These are phyloP conservation scores for Urocynchramus pylzowi DNA, from an alignment of 2,113 vertebrate genomes.

Conservation along the genomic window DNA sequence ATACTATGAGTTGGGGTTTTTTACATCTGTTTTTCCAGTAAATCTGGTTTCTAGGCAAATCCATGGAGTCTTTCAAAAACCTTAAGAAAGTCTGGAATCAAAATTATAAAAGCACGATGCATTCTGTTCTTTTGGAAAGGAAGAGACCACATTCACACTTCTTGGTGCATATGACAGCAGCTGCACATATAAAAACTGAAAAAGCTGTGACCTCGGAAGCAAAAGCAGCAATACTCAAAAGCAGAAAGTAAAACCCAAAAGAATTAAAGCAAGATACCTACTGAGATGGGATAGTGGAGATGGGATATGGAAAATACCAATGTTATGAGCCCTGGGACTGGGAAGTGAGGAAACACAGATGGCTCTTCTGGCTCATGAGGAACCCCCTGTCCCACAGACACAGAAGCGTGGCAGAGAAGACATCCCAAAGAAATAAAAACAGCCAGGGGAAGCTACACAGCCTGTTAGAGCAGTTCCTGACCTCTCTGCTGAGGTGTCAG, in stretches of 20 bases:
- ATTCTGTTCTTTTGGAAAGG: neutral
- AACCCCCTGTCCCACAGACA: slow-evolving; percentile 18
- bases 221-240: slow-evolving; percentile 36
- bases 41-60: neutral
- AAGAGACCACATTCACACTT: neutral
- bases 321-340: neutral
- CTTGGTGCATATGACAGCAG: neutral
- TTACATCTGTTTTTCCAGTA: neutral
- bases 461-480: slow-evolving; percentile 57
- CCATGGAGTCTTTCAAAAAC: neutral
- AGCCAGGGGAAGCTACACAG: slow-evolving; percentile 56
- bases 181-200: neutral
- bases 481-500: slow-evolving; percentile 63
- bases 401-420: neutral
- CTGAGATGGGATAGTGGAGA: slow-evolving; percentile 20
- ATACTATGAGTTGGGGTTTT: neutral
- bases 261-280: slow-evolving; percentile 11
- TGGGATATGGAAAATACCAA: neutral
- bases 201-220: neutral
- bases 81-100: neutral
- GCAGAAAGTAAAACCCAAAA: neutral
- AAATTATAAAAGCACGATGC: neutral
- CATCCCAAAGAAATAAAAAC: slow-evolving; percentile 22
- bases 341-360: slow-evolving; percentile 21
- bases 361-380: slow-evolving; percentile 22